Conservation (phyloP, 1,140 invertebrate genomes). For the Phocides pigmalion region DNA sequence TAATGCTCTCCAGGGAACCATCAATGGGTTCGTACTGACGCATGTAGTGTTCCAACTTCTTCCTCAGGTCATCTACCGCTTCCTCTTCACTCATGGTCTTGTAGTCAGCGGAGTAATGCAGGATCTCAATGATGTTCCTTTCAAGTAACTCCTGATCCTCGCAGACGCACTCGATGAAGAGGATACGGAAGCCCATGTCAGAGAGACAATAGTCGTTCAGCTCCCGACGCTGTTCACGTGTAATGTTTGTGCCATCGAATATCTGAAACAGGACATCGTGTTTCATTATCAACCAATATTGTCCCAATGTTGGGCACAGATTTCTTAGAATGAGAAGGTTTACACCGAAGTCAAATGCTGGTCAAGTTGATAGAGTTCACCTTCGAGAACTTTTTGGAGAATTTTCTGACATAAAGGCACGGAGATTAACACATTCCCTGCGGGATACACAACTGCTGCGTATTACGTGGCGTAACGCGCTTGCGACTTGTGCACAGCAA, state of each 20-base stretch:
- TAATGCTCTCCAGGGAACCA: constrained; percentile 64
- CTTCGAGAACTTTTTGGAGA: too few relatives aligned
- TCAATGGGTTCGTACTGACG: constrained; percentile 89
- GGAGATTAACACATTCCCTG: too few relatives aligned
- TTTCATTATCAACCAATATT: too few relatives aligned
- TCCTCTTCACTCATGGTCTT: constrained; percentile 89
- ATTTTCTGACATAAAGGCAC: too few relatives aligned
- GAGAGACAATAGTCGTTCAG: constrained; percentile 90
- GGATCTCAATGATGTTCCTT: constrained; percentile 95
- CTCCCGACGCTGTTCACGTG: constrained; percentile 89
- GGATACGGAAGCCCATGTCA: constrained; percentile 92
- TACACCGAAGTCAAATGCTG: too few relatives aligned
- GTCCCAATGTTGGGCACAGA: too few relatives aligned
- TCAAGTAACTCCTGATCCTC: constrained; percentile 92
- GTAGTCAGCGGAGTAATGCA: constrained; percentile 96
- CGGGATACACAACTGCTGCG: too few relatives aligned
- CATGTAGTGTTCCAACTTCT: constrained; percentile 94
- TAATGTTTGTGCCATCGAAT: constrained; percentile 97
- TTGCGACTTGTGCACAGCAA: too few relatives aligned
- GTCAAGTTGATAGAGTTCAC: too few relatives aligned
- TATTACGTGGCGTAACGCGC: too few relatives aligned
- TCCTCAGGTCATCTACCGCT: constrained; percentile 92
- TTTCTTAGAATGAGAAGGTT: too few relatives aligned
- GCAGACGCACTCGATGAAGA: constrained; percentile 97
- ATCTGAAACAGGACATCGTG: constrained; percentile 86